A percentile compares a stretch with the other conserved stretches of the same genome.
phyloP scores from a whole-genome alignment of 2,888 invertebrate species.

The Agrotis exclamationis region DNA sequence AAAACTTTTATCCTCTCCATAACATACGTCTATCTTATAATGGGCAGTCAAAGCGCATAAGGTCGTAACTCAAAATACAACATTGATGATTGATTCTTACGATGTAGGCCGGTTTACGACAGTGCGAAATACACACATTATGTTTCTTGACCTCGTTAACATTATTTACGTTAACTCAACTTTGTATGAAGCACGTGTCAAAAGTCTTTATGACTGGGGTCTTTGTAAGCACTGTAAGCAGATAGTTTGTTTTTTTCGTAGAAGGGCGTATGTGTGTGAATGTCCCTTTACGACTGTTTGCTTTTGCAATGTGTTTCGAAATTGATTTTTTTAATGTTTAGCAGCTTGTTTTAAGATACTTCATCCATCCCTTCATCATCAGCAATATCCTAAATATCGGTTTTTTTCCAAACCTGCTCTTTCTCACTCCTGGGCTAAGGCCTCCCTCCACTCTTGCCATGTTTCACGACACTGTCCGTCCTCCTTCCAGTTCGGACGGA shows the following conservation, averaged over 20 bases:
- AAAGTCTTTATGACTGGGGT: constrained; percentile 70
- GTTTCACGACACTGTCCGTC: too few relatives aligned
- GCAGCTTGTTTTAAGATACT: background rate
- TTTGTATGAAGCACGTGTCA: constrained; percentile 73
- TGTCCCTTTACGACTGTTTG: constrained; percentile 37
- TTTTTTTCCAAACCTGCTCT: too few relatives aligned
- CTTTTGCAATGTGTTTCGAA: constrained; percentile 29
- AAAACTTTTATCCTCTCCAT: constrained; percentile 50
- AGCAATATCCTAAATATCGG: too few relatives aligned
- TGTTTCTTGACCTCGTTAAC: constrained; percentile 79
- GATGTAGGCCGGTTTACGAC: constrained; percentile 75
- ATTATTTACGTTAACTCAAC: constrained; percentile 73
- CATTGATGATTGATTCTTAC: constrained; percentile 76
- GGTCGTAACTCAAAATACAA: constrained; percentile 67
- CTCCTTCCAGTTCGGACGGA: too few relatives aligned
- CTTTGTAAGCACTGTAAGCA: constrained; percentile 65
- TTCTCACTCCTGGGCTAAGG: too few relatives aligned
- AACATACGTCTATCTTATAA: constrained; percentile 48
- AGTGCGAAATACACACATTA: constrained; percentile 77
- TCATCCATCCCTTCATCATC: background rate
- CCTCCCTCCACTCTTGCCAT: too few relatives aligned
- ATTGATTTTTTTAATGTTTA: constrained; percentile 33
- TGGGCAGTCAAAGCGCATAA: constrained; percentile 39
- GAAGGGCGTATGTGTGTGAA: constrained; percentile 28
- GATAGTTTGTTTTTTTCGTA: constrained; percentile 60